Conservation (phyloP, 2,888 invertebrate genomes). For the Hedya salicella region DNA sequence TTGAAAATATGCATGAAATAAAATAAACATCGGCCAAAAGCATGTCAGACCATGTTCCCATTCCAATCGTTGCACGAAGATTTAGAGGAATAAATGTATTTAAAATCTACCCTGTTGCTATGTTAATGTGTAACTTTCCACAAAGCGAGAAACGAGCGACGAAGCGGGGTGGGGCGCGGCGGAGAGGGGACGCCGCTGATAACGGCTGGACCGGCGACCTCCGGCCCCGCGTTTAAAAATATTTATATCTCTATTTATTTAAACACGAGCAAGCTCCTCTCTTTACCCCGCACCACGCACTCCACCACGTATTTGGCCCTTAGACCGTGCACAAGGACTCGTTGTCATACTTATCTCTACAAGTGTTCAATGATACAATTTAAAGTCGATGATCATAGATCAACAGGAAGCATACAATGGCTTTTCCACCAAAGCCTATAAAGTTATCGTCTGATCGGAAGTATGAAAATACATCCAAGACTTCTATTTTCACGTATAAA, state of each 20-base stretch:
- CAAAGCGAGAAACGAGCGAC: constrained; percentile 25
- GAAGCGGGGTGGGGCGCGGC: constrained; percentile 41
- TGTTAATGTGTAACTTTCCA: constrained; percentile 44
- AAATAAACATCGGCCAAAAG: too few relatives aligned
- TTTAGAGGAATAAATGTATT: background rate
- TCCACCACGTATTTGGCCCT: constrained; percentile 19
- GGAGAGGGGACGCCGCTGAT: constrained; percentile 54
- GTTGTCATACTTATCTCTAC: constrained; percentile 27
- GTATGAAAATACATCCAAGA: too few relatives aligned
- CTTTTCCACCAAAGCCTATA: background rate
- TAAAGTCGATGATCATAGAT: constrained; percentile 23
- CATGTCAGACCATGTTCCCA: too few relatives aligned
- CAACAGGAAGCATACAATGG: background rate
- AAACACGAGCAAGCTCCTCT: constrained; percentile 48
- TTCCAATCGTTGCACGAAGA: too few relatives aligned
- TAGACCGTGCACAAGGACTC: constrained; percentile 27
- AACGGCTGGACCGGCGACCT: constrained; percentile 66
- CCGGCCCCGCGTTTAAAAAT: constrained; percentile 67
- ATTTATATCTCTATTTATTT: constrained; percentile 67
- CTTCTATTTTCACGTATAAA: too few relatives aligned
- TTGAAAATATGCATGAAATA: too few relatives aligned
- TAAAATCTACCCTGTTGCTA: constrained; percentile 27
- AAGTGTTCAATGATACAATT: background rate
- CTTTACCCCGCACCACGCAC: constrained; percentile 31
- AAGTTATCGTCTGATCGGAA: background rate